Evolutionary conservation across 2,113 vertebrate genomes (phyloP), one percentile per base, ranked within the genome.

Genomic region (Phrynosoma platyrhinos): DNA sequence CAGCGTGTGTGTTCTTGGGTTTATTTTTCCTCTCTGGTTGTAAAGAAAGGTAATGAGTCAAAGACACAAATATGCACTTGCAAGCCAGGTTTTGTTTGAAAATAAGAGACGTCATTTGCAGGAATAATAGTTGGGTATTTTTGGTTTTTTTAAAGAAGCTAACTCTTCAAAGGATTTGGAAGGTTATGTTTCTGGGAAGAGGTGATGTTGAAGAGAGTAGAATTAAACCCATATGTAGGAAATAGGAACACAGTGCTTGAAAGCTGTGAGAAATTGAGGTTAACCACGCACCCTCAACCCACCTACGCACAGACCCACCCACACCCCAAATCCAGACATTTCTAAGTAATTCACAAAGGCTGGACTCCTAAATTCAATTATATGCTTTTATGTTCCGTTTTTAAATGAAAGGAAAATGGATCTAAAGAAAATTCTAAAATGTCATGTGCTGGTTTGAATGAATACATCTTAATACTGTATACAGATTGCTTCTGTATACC

Each of bases 11-110:
- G 10, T 25, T 27, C 10, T 32, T 32, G 40, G 62, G 14, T 79
- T 32, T 52, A 13, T 68, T 53, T 66, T 25, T 76, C 14, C 30
- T 10, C 14, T 27, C 79, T 27, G 16, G n/a, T 74, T 78, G 53
- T 25, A 69, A 69, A 69, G 25, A 84, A 83, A 79, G 72, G n/a
- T 71, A 79, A 58, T 79, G 82, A 88, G 47, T 82, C 87, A 84
- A 79, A 69, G 81, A 55, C 47, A 78, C 66, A 83, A 88, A 83
- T 58, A 83, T 53, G 47, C 66, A 78, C 27, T 88, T 88, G n/a
- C 40, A 47, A 53, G 74, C 55, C 75, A 71, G 36, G 25, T 78
- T 88, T 83, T 84, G 75, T 72, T 71, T 69, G 62, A 84, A 88
- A 88, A 88, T 82, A 84, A 79, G n/a, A 82, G 47, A 58, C 5